phyloP scores from a whole-genome alignment of 2,888 invertebrate genomes.

The Corythucha ciliata region DNA sequence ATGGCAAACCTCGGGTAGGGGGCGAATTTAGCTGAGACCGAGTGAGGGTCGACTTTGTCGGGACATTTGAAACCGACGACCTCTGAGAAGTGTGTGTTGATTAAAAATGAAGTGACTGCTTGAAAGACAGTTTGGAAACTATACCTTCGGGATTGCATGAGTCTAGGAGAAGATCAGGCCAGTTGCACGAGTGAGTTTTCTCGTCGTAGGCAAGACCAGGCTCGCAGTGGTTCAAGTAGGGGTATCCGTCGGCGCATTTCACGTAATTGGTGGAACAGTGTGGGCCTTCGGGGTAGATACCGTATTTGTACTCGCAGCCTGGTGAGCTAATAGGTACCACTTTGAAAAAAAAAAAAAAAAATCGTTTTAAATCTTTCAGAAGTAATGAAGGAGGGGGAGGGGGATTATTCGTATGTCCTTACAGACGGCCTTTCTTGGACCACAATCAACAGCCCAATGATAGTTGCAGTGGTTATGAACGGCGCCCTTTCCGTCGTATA shows the following conservation, averaged over 20 bases:
- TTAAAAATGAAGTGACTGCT: too few species aligned
- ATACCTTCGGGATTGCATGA: conserved; percentile 82
- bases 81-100: conserved; percentile 52
- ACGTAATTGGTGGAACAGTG: conserved; percentile 77
- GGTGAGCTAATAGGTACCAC: conserved; percentile 70
- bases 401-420: too few species aligned
- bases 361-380: too few species aligned
- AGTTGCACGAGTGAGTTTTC: conserved; percentile 79
- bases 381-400: too few species aligned
- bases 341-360: conserved; percentile 42
- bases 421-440: conserved; percentile 69
- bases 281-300: conserved; percentile 70
- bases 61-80: conserved; percentile 90
- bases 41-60: conserved; percentile 67
- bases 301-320: conserved; percentile 81
- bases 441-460: conserved; percentile 85
- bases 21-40: conserved; percentile 79
- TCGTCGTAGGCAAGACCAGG: conserved; percentile 83
- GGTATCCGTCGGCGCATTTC: conserved; percentile 75
- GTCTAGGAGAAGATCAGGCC: conserved; percentile 83
- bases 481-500: conserved; percentile 82
- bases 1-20: conserved; percentile 86
- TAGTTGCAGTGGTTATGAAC: conserved; percentile 91
- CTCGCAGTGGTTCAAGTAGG: conserved; percentile 70
- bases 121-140: too few species aligned